Base-by-base conservation (phyloP, 2,113 vertebrate species). In the Calidris pugnax region DNA sequence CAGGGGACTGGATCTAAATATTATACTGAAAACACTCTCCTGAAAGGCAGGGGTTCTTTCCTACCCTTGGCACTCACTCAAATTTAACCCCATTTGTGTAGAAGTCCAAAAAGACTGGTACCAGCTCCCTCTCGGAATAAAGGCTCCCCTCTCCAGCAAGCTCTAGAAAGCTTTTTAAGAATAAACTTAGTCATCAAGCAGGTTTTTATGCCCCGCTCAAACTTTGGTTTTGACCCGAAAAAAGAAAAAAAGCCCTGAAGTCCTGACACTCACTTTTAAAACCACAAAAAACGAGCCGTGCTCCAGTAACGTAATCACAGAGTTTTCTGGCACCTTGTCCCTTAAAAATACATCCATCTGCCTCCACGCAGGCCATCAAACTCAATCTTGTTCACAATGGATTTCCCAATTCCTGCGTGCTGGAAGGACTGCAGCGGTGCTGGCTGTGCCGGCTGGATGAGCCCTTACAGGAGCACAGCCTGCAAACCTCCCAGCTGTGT, bases 281-380 rank as follows among this genome's bases (percentile, higher is more conserved):
- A 98, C 98, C 98, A 98, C 98, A 98, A 95, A 97, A 96, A 97
- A 97, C 3, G 96, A 97, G 89, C 95, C 93, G 78, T 72, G 96
- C 97, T 98, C 98, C 98, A 98, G 97, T 96, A 98, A 98, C 95
- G 96, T 98, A 98, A 98, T 98, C 98, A 94, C 73, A 64, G 94
- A 97, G 94, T 83, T 95, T 98, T 98, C 96, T 98, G 98, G 98
- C 98, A 98, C 92, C 88, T 94, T 6, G 73, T 96, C 80, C 96
- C 97, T 97, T 98, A 98, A 98, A 98, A 98, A 98, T 98, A 98
- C 98, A 98, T 98, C 97, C 97, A 98, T 97, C 97, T 97, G 95
- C 97, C 97, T 97, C 94, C 97, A 96, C 90, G 43, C 97, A 97
- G 93, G 82, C 93, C 96, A 94, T 96, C 98, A 94, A 98, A 97